Percentiles rank a stretch among this genome's conserved stretches.
phyloP scores from a whole-genome alignment of 2,888 invertebrate genomes.

The Athalia circularis region DNA sequence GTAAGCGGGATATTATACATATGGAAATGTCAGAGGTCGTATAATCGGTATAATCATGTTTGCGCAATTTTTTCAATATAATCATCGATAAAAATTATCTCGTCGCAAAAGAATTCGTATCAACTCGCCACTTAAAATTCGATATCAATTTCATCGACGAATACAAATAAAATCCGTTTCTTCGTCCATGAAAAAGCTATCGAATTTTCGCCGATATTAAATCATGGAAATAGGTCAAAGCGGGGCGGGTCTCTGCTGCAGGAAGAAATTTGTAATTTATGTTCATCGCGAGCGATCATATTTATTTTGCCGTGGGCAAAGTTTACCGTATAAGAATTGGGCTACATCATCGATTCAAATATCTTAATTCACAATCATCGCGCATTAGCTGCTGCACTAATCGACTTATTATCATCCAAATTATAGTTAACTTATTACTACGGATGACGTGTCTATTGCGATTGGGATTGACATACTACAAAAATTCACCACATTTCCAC shows the following conservation, averaged over 20 bases:
- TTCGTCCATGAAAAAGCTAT: neutral
- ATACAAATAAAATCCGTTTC: neutral
- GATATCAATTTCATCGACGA: neutral
- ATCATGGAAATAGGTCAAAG: constrained; percentile 13
- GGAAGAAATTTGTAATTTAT: constrained; percentile 5
- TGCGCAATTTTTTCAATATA: neutral
- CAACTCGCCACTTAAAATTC: neutral
- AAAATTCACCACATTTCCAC: too few relatives aligned
- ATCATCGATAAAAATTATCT: too few relatives aligned
- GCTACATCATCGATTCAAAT: neutral
- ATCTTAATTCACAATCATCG: neutral
- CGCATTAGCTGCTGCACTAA: neutral
- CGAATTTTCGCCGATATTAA: neutral
- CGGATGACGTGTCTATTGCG: too few relatives aligned
- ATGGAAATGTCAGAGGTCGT: neutral
- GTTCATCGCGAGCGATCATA: neutral
- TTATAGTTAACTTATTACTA: too few relatives aligned
- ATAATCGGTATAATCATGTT: neutral
- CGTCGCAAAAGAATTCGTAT: too few relatives aligned
- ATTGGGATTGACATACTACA: too few relatives aligned
- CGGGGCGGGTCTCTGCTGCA: constrained; percentile 21
- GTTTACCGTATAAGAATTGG: neutral
- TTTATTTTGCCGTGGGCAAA: neutral
- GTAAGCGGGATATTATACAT: neutral
- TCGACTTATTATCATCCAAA: too few relatives aligned